Percentiles rank a stretch among this genome's conserved stretches.
phyloP scores from a whole-genome alignment of 2,797 vertebrate genomes.

The Ctenopoma kingsleyae region DNA sequence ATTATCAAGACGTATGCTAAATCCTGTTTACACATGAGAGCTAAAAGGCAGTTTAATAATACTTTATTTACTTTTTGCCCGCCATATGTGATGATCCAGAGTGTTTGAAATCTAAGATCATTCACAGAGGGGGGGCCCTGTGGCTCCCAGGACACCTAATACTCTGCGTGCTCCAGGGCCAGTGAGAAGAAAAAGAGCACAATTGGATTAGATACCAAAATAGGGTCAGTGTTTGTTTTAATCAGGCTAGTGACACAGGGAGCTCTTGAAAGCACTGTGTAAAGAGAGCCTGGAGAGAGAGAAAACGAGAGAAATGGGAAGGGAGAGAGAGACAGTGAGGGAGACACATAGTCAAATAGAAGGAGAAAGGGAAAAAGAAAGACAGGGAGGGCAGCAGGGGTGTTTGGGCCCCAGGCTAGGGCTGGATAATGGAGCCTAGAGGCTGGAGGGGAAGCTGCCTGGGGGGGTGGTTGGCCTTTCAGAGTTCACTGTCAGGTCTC shows the following conservation, averaged over 20 bases:
- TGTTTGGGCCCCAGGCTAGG: slow-evolving; percentile 80
- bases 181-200: slow-evolving; percentile 86
- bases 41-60: slow-evolving; percentile 64
- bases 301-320: slow-evolving; percentile 53
- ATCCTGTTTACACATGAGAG: slow-evolving; percentile 38
- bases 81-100: slow-evolving; percentile 81
- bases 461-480: slow-evolving; percentile 74
- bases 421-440: slow-evolving; percentile 72
- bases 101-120: slow-evolving; percentile 87
- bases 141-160: slow-evolving; percentile 86
- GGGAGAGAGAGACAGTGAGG: slow-evolving; percentile 29
- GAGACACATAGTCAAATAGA: slow-evolving; percentile 65
- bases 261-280: slow-evolving; percentile 87
- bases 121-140: slow-evolving; percentile 71
- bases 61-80: slow-evolving; percentile 80
- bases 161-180: slow-evolving; percentile 85
- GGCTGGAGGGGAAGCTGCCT: slow-evolving; percentile 76
- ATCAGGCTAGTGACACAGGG: slow-evolving; percentile 91
- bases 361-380: slow-evolving; percentile 48
- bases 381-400: slow-evolving; percentile 76
- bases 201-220: slow-evolving; percentile 96
- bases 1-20: slow-evolving; percentile 17
- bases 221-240: slow-evolving; percentile 93
- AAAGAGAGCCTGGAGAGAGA: slow-evolving; percentile 75
- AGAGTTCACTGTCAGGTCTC: slow-evolving; percentile 84